Evolutionary conservation across 2,797 vertebrate species (phyloP).

Genomic region (Phoebastria nigripes): DNA sequence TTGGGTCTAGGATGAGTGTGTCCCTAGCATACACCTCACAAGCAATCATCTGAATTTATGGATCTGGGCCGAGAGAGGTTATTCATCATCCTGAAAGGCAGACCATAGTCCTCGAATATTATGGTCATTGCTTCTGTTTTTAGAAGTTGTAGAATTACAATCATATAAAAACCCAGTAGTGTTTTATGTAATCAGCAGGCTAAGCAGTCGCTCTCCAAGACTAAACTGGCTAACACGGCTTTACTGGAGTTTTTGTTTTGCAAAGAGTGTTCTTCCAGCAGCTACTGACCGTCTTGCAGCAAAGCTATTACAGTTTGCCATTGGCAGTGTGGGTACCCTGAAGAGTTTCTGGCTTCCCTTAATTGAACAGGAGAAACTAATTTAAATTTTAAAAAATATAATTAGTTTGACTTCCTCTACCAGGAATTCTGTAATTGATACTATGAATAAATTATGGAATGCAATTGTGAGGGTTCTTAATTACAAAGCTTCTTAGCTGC

Average conservation of each 20-base stretch:
- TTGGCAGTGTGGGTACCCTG: constrained; percentile 16
- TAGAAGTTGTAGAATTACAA: not conserved
- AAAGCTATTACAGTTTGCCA: constrained; percentile 49
- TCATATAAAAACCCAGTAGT: not conserved
- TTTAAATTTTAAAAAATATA: constrained; percentile 58
- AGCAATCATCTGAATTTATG: not conserved
- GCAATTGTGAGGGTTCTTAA: constrained; percentile 25
- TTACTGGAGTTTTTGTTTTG: not conserved
- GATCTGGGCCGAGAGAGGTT: not conserved
- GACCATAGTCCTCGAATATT: not conserved
- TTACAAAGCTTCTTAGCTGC: constrained; percentile 47
- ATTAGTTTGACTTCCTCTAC: constrained; percentile 64
- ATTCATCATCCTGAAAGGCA: not conserved
- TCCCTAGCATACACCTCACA: not conserved
- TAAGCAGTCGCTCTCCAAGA: not conserved
- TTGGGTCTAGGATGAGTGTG: not conserved
- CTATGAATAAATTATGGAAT: constrained; percentile 66
- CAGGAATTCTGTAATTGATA: constrained; percentile 63
- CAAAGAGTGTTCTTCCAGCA: not conserved
- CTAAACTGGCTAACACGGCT: accelerated
- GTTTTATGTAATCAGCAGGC: not conserved
- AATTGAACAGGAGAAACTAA: constrained; percentile 66
- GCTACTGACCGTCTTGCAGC: not conserved
- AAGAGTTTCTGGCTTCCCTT: constrained; percentile 51
- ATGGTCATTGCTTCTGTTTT: not conserved